A percentile compares a stretch with the other conserved stretches of the same genome.
Conservation (phyloP, 2,113 vertebrate genomes). For the Pyxicephalus adspersus region DNA sequence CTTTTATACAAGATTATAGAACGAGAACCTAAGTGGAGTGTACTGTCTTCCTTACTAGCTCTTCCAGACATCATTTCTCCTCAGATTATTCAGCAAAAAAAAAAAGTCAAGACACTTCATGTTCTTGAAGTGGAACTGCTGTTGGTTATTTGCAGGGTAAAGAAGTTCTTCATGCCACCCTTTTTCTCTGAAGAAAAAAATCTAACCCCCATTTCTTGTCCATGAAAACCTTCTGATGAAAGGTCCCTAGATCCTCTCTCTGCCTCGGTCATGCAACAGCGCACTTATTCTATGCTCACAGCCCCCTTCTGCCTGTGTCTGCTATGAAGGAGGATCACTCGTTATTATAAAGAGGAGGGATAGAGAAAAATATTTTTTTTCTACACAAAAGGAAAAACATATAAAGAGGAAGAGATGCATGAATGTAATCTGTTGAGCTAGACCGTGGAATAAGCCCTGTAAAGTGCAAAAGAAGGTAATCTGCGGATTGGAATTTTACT, state of each 20-base stretch:
- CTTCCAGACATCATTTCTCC: slow-evolving; percentile 26
- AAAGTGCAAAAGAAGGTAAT: slow-evolving; percentile 7
- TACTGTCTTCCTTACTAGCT: slow-evolving; percentile 41
- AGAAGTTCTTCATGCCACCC: neutral
- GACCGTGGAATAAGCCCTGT: slow-evolving; percentile 36
- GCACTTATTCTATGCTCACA: slow-evolving; percentile 31
- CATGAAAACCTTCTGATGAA: slow-evolving; percentile 36
- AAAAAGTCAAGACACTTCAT: slow-evolving; percentile 11
- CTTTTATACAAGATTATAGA: slow-evolving; percentile 34
- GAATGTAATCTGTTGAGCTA: slow-evolving; percentile 21
- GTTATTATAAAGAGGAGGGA: slow-evolving; percentile 29
- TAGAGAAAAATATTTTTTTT: slow-evolving; percentile 18
- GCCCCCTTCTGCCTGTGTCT: slow-evolving; percentile 37
- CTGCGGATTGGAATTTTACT: slow-evolving; percentile 21
- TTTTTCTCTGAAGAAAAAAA: neutral
- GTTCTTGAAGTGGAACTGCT: neutral
- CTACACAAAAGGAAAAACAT: slow-evolving; percentile 30
- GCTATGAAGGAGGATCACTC: slow-evolving; percentile 42
- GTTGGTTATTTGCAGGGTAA: neutral
- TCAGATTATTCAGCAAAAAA: neutral
- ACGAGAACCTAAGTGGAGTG: slow-evolving; percentile 10
- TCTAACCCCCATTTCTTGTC: slow-evolving; percentile 20
- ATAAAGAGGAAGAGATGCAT: slow-evolving; percentile 20
- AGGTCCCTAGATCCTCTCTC: slow-evolving; percentile 19
- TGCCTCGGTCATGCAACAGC: slow-evolving; percentile 42